These are phyloP conservation scores for Paguma larvata DNA, from an alignment of 2,797 vertebrate species.

Conservation along the genomic window DNA sequence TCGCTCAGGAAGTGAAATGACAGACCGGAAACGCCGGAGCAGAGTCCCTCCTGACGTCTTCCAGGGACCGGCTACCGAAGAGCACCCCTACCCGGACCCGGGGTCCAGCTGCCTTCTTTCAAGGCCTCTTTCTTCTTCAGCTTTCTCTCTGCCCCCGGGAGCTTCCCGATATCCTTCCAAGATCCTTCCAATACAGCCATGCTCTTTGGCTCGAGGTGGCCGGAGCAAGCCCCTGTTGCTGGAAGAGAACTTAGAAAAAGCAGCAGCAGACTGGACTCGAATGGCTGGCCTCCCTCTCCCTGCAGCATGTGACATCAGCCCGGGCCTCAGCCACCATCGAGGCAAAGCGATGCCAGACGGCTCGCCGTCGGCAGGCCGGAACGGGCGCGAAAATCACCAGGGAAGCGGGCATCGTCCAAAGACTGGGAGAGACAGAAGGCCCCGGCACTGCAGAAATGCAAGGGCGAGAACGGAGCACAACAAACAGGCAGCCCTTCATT, in stretches of 20 bases:
- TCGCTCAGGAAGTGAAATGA: background rate
- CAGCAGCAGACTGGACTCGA: background rate
- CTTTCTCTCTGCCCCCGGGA: background rate
- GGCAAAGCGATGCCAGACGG: slow-evolving; percentile 31
- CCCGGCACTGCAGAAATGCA: slow-evolving; percentile 1
- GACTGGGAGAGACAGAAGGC: slow-evolving; percentile 25
- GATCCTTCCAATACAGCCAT: background rate
- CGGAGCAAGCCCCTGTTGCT: background rate
- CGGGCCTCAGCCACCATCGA: background rate
- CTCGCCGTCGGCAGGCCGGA: background rate
- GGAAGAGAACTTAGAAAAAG: background rate
- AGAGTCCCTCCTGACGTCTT: too few relatives aligned
- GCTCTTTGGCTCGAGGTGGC: background rate
- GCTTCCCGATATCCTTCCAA: background rate
- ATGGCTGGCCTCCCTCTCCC: background rate
- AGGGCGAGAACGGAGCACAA: slow-evolving; percentile 65
- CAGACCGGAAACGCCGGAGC: background rate
- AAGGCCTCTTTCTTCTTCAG: background rate
- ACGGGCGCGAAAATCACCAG: background rate
- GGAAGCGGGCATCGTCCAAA: slow-evolving; percentile 25
- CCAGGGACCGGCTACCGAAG: background rate
- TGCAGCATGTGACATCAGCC: background rate
- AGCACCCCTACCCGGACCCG: too few relatives aligned
- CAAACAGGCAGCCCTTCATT: slow-evolving; percentile 79
- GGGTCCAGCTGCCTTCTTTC: background rate